phyloP scores from a whole-genome alignment of 2,888 invertebrate species.

The Hirtodrosophila confusa region DNA sequence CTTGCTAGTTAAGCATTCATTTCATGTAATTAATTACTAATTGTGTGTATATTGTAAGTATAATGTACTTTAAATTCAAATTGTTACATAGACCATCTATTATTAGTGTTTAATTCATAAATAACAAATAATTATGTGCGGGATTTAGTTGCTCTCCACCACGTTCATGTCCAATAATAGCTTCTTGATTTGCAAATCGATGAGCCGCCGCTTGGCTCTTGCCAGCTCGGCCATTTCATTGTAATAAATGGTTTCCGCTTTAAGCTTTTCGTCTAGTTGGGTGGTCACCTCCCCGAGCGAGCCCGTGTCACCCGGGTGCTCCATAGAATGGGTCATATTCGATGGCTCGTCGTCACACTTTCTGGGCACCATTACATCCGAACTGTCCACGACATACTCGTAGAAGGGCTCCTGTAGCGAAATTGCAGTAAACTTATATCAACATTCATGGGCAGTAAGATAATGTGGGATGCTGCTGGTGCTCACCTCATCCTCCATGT shows the following conservation, averaged over 20 bases:
- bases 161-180: slow-evolving; percentile 69
- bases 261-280: slow-evolving; percentile 70
- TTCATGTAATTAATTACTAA: slow-evolving; percentile 7
- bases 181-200: slow-evolving; percentile 73
- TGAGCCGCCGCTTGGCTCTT: slow-evolving; percentile 65
- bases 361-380: slow-evolving; percentile 52
- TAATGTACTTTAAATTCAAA: slow-evolving; percentile 45
- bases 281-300: slow-evolving; percentile 60
- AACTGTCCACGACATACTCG: slow-evolving; percentile 66
- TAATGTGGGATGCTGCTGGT: not conserved
- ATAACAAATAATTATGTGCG: slow-evolving; percentile 37
- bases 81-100: slow-evolving; percentile 44
- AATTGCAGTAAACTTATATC: slow-evolving; percentile 44
- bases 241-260: slow-evolving; percentile 76
- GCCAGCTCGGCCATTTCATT: slow-evolving; percentile 78
- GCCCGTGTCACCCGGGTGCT: slow-evolving; percentile 37
- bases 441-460: slow-evolving; percentile 9
- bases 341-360: slow-evolving; percentile 52
- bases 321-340: slow-evolving; percentile 40
- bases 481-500: slow-evolving; percentile 66
- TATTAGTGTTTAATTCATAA: slow-evolving; percentile 34
- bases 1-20: not conserved
- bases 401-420: slow-evolving; percentile 64
- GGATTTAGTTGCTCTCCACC: slow-evolving; percentile 45
- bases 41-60: slow-evolving; percentile 12